A percentile compares a stretch with the other conserved stretches of the same genome.
Conservation (phyloP, 2,113 vertebrate species). For the Chamaea fasciata region DNA sequence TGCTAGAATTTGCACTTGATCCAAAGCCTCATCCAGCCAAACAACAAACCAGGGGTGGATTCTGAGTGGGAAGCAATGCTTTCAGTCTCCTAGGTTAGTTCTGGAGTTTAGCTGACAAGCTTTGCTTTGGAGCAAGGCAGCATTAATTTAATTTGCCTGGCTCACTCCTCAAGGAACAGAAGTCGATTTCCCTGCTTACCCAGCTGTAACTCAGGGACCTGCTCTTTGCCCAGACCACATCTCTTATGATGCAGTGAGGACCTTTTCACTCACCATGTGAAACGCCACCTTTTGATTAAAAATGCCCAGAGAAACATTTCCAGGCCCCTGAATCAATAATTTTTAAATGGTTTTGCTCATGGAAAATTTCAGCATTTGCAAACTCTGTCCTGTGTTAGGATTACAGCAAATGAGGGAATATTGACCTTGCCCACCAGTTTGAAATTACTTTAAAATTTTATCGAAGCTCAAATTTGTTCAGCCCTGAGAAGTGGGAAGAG, state of each 20-base stretch:
- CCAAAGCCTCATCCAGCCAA: background rate
- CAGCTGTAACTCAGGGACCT: background rate
- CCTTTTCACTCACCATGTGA: background rate
- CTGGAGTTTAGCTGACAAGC: background rate
- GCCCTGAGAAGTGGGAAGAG: constrained; percentile 10
- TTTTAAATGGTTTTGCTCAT: background rate
- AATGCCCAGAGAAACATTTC: background rate
- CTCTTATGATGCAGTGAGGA: background rate
- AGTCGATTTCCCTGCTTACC: background rate
- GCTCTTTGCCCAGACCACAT: background rate
- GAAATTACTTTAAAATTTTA: background rate
- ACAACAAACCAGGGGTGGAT: background rate
- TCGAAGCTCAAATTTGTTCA: background rate
- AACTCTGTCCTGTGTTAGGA: background rate
- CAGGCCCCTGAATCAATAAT: background rate
- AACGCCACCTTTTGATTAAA: background rate
- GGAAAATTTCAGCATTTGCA: background rate
- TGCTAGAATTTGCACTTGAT: background rate
- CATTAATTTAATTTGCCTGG: background rate
- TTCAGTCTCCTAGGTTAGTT: background rate
- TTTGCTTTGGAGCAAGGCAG: background rate
- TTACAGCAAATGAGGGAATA: background rate
- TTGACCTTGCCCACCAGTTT: background rate
- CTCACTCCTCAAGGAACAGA: background rate
- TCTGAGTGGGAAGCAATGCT: background rate